Evolutionary conservation across 2,797 vertebrate species (phyloP).

Genomic region (Diglossa cyanea): DNA sequence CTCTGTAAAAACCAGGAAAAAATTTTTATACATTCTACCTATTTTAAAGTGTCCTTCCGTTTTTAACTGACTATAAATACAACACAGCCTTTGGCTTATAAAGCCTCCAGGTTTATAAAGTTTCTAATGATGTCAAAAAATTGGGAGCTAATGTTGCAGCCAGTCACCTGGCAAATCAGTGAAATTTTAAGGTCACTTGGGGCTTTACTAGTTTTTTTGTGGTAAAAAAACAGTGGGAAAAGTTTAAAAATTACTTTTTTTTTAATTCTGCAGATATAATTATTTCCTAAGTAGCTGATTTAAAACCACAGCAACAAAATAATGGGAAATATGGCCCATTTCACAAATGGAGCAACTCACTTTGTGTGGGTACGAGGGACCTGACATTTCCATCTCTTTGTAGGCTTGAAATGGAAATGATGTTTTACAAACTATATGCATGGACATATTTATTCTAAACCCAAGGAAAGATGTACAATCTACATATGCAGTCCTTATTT

Average conservation of each 20-base stretch:
- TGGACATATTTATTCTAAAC: background rate
- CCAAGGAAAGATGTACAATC: background rate
- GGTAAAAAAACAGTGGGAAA: background rate
- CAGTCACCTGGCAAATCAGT: background rate
- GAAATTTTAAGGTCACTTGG: background rate
- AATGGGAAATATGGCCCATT: background rate
- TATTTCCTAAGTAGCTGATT: background rate
- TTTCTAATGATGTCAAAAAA: background rate
- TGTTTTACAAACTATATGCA: background rate
- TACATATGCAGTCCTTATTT: background rate
- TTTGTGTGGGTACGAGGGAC: background rate
- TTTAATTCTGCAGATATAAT: background rate
- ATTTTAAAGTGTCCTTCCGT: background rate
- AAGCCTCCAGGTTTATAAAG: background rate
- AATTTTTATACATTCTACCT: background rate
- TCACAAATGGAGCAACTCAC: background rate
- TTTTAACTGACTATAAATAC: conserved; percentile 2
- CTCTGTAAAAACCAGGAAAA: background rate
- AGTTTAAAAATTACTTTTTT: background rate
- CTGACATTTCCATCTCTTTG: background rate
- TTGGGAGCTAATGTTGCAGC: background rate
- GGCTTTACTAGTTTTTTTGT: background rate
- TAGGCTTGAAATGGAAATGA: background rate
- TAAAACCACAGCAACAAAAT: background rate
- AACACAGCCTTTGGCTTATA: background rate